Base-by-base conservation (phyloP, 1,140 invertebrate species). In the Drosophila seguyi region DNA sequence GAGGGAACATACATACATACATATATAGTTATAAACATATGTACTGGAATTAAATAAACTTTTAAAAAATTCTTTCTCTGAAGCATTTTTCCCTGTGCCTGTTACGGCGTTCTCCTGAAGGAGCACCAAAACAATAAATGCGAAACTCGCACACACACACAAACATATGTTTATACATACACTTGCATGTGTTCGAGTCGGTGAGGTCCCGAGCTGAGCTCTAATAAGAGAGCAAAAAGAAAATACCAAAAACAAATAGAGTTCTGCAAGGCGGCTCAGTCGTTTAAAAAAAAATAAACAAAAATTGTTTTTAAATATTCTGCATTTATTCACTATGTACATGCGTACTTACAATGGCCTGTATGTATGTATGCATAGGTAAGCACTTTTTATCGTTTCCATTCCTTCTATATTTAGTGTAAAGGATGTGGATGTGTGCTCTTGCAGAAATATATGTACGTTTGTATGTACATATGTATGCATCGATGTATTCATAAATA, bases 321-420 rank as follows among this genome's bases (percentile, higher is more conserved):
- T 55, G 52, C 52, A 55, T 55, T 53, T 55, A 55, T 55, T 16
- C 52, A 6, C 34, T 3, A 55, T 25, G 34, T 55, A 55, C 52
- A 38, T 55, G 52, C 36, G 34, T 55, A 38, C 52, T 38, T 38
- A 38, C 52, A 55, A 55, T 25, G 14, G 52, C 41, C 16, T 44
- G 48, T 53, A 14, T 62, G 22, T 36, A 47, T 44, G 25, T 36
- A 44, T 66, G 39, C 53, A 38, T 31, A n/a, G 16, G 34, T 47
- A 48, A 66, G 61, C 61, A 65, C 56, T 59, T 61, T 44, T 63
- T 50, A 60, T 34, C 25, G 36, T 63, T 57, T 63, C 52, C n/a
- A 56, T 38, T 41, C 52, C 52, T 59, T 59, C 63, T 66, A 66
- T 66, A 63, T 62, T 66, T 66, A 66, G 63, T 57, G 22, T 38